phyloP scores from a whole-genome alignment of 2,113 vertebrate species.

The Xyrauchen texanus region DNA sequence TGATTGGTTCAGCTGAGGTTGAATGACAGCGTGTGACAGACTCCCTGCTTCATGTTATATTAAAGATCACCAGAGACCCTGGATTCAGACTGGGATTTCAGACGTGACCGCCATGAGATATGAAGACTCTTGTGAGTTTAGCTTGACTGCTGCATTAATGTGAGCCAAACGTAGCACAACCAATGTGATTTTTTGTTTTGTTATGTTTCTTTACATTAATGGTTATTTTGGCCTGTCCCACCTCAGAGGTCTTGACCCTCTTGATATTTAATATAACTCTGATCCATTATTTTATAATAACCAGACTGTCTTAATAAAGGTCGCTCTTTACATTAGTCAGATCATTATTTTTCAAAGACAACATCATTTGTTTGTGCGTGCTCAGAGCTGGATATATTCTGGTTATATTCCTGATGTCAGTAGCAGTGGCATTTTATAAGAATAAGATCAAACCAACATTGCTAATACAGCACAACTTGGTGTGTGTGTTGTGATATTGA shows the following conservation, averaged over 20 bases:
- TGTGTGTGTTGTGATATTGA: slow-evolving; percentile 3
- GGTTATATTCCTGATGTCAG: neutral
- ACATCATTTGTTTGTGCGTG: neutral
- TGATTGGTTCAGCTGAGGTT: slow-evolving; percentile 23
- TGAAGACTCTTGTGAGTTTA: neutral
- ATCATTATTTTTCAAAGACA: neutral
- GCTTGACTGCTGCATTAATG: slow-evolving; percentile 5
- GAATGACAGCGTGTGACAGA: slow-evolving; percentile 60
- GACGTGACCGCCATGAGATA: slow-evolving; percentile 59
- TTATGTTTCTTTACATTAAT: no score
- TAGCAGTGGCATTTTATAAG: neutral
- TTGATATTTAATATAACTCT: no score
- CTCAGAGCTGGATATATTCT: neutral
- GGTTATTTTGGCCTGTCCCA: no score
- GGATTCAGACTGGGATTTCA: slow-evolving; percentile 69
- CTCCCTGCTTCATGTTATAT: slow-evolving; percentile 71
- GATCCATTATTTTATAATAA: neutral
- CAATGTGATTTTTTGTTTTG: no score
- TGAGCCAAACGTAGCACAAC: neutral
- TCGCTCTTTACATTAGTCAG: neutral
- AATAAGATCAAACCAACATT: neutral
- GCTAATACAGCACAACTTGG: neutral
- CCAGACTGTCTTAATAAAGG: neutral
- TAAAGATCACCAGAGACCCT: slow-evolving; percentile 67
- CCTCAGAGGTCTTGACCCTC: no score